These are phyloP conservation scores for Pachyseris speciosa DNA, from an alignment of 64 coral and sea anemone species.

Conservation along the genomic window DNA sequence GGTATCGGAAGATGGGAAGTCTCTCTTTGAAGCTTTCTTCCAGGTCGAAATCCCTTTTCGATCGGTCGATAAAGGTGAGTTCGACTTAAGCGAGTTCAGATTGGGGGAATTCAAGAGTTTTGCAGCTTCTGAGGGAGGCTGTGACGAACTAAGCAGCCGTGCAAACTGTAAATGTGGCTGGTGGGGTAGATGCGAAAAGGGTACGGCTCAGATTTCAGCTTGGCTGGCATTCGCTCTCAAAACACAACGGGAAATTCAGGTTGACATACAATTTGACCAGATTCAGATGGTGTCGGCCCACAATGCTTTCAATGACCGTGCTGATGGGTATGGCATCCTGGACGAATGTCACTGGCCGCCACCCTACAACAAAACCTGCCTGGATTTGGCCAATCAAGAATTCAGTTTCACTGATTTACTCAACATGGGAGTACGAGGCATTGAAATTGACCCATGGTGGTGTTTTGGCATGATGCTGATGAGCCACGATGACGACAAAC, in stretches of 20 bases:
- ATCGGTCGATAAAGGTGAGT: not conserved
- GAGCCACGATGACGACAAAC: conserved; percentile 73
- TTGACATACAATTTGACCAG: conserved; percentile 56
- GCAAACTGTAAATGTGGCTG: conserved; percentile 80
- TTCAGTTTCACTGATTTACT: conserved; percentile 90
- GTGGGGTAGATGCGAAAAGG: conserved; percentile 75
- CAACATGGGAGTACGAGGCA: conserved; percentile 80
- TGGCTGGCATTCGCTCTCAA: conserved; percentile 93
- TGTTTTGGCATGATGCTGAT: conserved; percentile 90
- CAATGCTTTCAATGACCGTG: conserved; percentile 88
- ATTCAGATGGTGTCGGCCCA: conserved; percentile 88
- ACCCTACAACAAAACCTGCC: conserved; percentile 72
- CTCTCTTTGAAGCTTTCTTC: conserved; percentile 13
- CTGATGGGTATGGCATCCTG: conserved; percentile 75
- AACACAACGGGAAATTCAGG: conserved; percentile 82
- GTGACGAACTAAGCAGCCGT: conserved; percentile 75
- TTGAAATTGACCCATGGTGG: conserved; percentile 96
- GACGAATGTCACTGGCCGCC: conserved; percentile 93
- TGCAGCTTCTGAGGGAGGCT: conserved; percentile 3
- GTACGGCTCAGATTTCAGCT: conserved; percentile 45
- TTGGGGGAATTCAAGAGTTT: conserved; percentile 32
- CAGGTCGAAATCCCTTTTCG: not conserved
- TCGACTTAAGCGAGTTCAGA: not conserved
- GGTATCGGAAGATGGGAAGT: conserved; percentile 46
- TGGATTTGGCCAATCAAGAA: conserved; percentile 94